Conservation (phyloP, 2,797 vertebrate genomes). For the Chelon auratus region DNA sequence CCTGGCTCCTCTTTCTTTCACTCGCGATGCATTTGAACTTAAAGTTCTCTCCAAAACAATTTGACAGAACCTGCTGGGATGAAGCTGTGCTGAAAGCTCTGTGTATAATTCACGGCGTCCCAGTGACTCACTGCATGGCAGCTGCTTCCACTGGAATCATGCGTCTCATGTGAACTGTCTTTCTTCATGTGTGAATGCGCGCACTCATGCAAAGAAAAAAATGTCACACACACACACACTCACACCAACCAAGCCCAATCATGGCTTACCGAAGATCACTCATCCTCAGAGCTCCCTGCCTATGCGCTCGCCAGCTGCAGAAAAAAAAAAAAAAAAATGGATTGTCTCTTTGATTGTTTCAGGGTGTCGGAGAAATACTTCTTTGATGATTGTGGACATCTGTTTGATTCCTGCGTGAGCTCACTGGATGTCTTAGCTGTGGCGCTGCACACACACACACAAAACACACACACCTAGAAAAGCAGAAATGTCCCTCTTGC, state of each 20-base stretch:
- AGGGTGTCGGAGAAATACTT: conserved; percentile 32
- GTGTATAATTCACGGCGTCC: conserved; percentile 66
- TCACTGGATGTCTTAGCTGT: conserved; percentile 15
- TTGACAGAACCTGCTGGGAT: conserved; percentile 20
- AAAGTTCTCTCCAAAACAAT: conserved; percentile 23
- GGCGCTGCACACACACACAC: conserved; percentile 9
- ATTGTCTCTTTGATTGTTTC: conserved; percentile 50
- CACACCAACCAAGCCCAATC: conserved; percentile 8
- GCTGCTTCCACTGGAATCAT: conserved; percentile 53
- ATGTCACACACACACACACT: conserved; percentile 10
- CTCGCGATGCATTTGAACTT: conserved; percentile 25
- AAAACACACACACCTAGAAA: background rate
- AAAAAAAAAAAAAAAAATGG: background rate
- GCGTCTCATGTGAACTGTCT: conserved; percentile 38
- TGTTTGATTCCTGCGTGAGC: conserved; percentile 44
- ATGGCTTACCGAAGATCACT: conserved; percentile 7
- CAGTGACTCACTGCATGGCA: conserved; percentile 50
- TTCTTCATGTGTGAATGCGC: conserved; percentile 42
- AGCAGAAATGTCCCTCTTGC: background rate
- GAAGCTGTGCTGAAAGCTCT: conserved; percentile 38
- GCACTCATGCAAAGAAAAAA: conserved; percentile 3
- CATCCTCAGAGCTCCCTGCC: conserved; percentile 8
- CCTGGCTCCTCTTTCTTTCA: conserved; percentile 25
- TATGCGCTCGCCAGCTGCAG: conserved; percentile 40
- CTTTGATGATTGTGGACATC: conserved; percentile 51